phyloP scores from a whole-genome alignment of 2,113 vertebrate genomes.

The Vulpes vulpes region DNA sequence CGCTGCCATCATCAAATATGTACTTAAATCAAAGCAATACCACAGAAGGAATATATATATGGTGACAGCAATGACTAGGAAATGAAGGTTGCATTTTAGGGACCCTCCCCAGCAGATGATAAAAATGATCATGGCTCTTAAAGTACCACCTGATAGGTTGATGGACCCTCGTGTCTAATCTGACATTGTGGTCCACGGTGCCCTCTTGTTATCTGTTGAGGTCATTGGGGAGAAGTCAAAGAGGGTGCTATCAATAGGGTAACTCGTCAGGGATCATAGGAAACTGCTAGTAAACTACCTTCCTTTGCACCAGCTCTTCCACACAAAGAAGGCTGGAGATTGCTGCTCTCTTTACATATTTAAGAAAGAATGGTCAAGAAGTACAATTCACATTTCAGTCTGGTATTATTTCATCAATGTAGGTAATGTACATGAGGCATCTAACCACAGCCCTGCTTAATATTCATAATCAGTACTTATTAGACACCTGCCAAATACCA shows the following conservation, averaged over 20 bases:
- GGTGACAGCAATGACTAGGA: not conserved
- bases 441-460: not conserved
- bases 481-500: not conserved
- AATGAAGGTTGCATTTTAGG: not conserved
- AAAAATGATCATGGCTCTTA: not conserved
- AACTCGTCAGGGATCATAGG: not conserved
- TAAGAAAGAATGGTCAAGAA: not conserved
- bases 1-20: not conserved
- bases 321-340: not conserved
- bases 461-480: not conserved
- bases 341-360: not conserved
- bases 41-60: not conserved
- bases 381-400: not conserved
- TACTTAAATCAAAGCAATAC: slow-evolving; percentile 8
- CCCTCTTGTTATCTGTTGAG: not conserved
- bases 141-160: not conserved
- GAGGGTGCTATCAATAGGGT: not conserved
- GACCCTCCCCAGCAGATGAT: not conserved
- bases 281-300: not conserved
- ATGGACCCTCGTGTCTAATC: not conserved
- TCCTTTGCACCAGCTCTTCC: not conserved
- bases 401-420: not conserved
- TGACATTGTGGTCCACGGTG: not conserved
- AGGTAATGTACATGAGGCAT: not conserved
- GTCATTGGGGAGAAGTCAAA: not conserved